These are phyloP conservation scores for Thymelicus acteon DNA, from an alignment of 2,888 invertebrate species.

Conservation along the genomic window DNA sequence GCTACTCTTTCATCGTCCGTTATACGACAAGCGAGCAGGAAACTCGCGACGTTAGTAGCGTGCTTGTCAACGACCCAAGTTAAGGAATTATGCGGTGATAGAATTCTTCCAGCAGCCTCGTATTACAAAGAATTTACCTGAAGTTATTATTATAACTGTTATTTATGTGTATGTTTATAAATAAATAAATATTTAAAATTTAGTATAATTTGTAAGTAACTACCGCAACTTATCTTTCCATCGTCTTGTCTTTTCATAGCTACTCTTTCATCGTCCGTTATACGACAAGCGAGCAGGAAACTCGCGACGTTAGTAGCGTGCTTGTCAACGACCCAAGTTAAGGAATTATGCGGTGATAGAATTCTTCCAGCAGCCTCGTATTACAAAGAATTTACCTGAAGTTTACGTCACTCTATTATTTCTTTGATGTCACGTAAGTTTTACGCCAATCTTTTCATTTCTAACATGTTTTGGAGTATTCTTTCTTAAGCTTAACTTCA, in stretches of 20 bases:
- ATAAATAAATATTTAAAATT: too few species aligned
- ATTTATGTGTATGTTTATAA: too few species aligned
- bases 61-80: conserved; percentile 43
- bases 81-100: conserved; percentile 41
- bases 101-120: conserved; percentile 23
- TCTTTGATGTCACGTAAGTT: conserved; percentile 1
- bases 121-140: conserved; percentile 18
- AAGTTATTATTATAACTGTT: neutral
- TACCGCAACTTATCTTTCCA: too few species aligned
- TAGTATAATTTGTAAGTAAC: too few species aligned
- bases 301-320: conserved; percentile 42
- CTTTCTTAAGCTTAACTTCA: too few species aligned
- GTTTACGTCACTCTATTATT: neutral
- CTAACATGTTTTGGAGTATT: neutral
- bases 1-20: neutral
- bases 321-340: conserved; percentile 43
- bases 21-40: conserved; percentile 27
- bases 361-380: conserved; percentile 24
- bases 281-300: conserved; percentile 33
- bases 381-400: conserved; percentile 15
- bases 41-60: conserved; percentile 43
- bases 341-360: conserved; percentile 41
- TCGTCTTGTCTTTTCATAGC: too few species aligned
- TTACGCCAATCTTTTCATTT: neutral
- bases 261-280: neutral